Evolutionary conservation across 1,140 invertebrate genomes (phyloP).

Genomic region (Penaeus chinensis): DNA sequence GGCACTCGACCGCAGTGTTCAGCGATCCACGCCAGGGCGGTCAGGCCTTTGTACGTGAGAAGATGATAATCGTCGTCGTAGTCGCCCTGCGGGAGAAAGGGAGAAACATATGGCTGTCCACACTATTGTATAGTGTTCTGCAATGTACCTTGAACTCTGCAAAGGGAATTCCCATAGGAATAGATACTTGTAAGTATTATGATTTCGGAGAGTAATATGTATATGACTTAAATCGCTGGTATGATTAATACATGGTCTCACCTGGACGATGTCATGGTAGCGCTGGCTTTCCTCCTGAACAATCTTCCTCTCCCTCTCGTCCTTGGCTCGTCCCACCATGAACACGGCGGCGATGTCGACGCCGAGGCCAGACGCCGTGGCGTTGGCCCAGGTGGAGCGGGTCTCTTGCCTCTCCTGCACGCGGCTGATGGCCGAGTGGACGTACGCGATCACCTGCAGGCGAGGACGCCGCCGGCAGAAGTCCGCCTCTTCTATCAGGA

Average conservation of each 20-base stretch:
- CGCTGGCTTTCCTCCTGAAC: conserved; percentile 26
- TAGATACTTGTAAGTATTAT: too few species aligned
- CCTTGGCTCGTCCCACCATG: conserved; percentile 49
- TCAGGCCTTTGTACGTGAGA: conserved; percentile 30
- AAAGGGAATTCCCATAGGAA: too few species aligned
- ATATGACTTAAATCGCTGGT: too few species aligned
- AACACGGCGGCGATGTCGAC: conserved; percentile 26
- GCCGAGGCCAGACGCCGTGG: neutral
- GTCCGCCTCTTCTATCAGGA: conserved; percentile 42
- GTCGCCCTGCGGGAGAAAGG: conserved; percentile 21
- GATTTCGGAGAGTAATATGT: too few species aligned
- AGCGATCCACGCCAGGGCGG: conserved; percentile 27
- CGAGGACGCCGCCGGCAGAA: conserved; percentile 30
- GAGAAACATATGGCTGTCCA: neutral
- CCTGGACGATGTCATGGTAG: conserved; percentile 57
- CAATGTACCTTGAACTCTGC: too few species aligned
- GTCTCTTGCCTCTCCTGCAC: conserved; percentile 37
- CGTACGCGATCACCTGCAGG: conserved; percentile 48
- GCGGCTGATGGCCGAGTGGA: conserved; percentile 52
- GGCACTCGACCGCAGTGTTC: conserved; percentile 21
- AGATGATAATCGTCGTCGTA: conserved; percentile 36
- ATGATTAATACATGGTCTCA: neutral
- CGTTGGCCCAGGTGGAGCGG: conserved; percentile 38
- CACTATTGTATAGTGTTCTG: too few species aligned
- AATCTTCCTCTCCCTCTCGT: conserved; percentile 26